phyloP scores from a whole-genome alignment of 2,888 invertebrate genomes.

The Chromoteleia sp. region DNA sequence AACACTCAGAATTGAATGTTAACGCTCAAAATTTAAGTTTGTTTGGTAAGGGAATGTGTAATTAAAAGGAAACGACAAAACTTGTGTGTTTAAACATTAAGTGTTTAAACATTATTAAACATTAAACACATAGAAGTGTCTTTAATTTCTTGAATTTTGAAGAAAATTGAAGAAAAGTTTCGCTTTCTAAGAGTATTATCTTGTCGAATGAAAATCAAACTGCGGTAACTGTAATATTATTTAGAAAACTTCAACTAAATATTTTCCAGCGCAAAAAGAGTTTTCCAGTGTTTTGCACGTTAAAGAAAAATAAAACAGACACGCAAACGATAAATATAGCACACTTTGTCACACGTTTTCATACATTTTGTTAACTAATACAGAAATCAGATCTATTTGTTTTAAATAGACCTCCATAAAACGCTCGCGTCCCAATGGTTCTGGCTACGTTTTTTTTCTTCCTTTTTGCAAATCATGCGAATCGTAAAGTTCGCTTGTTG shows the following conservation, averaged over 20 bases:
- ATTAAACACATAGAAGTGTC: too few relatives aligned
- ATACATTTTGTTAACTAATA: background rate
- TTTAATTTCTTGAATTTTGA: too few relatives aligned
- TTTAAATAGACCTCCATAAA: background rate
- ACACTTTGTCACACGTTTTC: background rate
- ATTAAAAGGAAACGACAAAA: too few relatives aligned
- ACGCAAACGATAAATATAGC: background rate
- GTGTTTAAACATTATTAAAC: too few relatives aligned
- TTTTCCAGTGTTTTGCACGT: conserved; percentile 1
- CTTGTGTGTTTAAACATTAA: too few relatives aligned
- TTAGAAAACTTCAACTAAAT: conserved; percentile 4
- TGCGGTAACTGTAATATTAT: conserved; percentile 8
- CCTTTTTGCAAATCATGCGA: too few relatives aligned
- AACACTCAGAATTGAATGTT: too few relatives aligned
- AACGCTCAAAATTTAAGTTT: too few relatives aligned
- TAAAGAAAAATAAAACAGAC: background rate
- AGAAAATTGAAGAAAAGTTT: conserved; percentile 18
- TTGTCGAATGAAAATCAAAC: background rate
- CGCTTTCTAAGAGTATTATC: conserved; percentile 15
- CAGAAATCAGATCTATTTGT: background rate
- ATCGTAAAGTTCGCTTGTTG: too few relatives aligned
- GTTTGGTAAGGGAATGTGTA: too few relatives aligned
- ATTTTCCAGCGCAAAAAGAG: background rate
- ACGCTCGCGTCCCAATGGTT: too few relatives aligned
- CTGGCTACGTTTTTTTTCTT: too few relatives aligned